A percentile compares a stretch with the other conserved stretches of the same genome.
Conservation (phyloP, 2,888 invertebrate genomes). For the Phorcus lineatus region DNA sequence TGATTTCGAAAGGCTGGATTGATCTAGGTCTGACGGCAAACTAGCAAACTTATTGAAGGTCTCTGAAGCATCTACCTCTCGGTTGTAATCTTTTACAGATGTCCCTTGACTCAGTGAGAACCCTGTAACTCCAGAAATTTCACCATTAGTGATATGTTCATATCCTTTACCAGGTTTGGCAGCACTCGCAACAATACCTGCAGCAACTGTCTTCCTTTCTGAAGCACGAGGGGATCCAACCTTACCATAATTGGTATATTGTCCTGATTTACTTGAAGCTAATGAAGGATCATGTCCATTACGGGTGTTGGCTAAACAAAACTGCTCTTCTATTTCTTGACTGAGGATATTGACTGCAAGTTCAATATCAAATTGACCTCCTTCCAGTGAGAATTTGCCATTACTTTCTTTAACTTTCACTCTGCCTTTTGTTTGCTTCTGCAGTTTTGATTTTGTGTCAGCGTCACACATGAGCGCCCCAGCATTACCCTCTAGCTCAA, state of each 20-base stretch:
- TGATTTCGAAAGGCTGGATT: no score
- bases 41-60: background rate
- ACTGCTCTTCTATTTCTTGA: no score
- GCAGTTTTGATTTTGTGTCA: background rate
- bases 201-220: no score
- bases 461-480: conserved; percentile 41
- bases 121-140: no score
- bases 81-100: no score
- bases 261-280: background rate
- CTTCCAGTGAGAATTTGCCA: background rate
- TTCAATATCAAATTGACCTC: conserved; percentile 46
- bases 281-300: background rate
- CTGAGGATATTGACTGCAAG: conserved; percentile 48
- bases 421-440: background rate
- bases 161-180: no score
- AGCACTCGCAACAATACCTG: no score
- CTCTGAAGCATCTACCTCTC: background rate
- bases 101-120: no score
- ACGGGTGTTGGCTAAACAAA: background rate
- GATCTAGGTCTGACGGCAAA: background rate
- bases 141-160: no score
- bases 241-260: no score
- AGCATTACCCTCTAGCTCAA: conserved; percentile 37
- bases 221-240: no score
- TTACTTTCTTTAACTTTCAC: background rate